Evolutionary conservation across 1,140 invertebrate species (phyloP).

Genomic region (Trichonephila clavipes): DNA sequence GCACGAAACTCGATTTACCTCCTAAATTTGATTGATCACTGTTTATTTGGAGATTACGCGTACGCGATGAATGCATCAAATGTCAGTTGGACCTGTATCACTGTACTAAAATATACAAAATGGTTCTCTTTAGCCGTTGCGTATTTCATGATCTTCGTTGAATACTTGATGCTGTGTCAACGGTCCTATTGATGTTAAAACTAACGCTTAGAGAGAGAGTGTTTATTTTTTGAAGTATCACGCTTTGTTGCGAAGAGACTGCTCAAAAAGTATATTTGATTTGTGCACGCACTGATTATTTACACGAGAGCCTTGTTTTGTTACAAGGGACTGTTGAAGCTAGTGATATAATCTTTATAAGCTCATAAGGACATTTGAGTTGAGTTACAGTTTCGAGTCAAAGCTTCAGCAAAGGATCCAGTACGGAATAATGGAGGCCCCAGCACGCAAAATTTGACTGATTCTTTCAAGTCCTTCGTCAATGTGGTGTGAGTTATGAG

Average conservation of each 20-base stretch:
- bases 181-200: neutral
- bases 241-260: neutral
- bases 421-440: no score
- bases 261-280: neutral
- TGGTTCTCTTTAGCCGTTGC: neutral
- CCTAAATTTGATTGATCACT: conserved; percentile 40
- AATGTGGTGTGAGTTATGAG: no score
- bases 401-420: no score
- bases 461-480: no score
- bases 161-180: neutral
- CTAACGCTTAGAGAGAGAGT: neutral
- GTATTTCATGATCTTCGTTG: neutral
- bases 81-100: neutral
- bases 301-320: no score
- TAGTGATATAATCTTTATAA: no score
- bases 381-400: no score
- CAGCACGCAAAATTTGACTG: no score
- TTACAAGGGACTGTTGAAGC: no score
- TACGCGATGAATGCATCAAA: neutral
- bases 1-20: conserved; percentile 33
- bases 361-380: no score
- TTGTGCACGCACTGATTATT: neutral
- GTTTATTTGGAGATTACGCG: conserved; percentile 10
- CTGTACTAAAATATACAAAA: neutral
- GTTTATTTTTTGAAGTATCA: neutral